phyloP scores from a whole-genome alignment of 2,797 vertebrate genomes.

The Syngnathus rostellatus region DNA sequence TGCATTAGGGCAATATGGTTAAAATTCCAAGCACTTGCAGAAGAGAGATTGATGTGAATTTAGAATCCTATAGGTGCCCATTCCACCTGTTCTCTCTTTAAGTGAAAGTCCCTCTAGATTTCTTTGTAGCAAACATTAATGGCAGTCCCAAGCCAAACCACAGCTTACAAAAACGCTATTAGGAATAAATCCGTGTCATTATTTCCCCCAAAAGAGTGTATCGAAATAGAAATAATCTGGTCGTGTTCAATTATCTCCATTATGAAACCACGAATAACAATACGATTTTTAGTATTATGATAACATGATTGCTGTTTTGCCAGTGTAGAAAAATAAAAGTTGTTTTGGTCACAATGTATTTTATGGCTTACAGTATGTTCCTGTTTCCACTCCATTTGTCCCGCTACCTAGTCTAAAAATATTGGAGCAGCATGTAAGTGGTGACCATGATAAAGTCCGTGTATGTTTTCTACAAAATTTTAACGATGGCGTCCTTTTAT shows the following conservation, averaged over 20 bases:
- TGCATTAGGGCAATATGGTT: conserved; percentile 19
- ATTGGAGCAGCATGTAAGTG: no score
- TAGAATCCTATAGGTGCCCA: background rate
- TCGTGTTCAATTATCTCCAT: background rate
- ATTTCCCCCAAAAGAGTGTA: background rate
- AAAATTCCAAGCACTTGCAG: conserved; percentile 16
- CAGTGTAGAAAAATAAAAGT: background rate
- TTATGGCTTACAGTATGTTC: no score
- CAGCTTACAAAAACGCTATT: background rate
- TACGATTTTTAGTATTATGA: background rate
- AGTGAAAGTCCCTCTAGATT: conserved; percentile 2
- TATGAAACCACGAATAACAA: background rate
- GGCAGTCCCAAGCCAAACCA: background rate
- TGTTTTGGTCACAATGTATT: no score
- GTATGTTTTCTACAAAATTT: no score
- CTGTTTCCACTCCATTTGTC: no score
- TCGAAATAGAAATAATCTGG: background rate
- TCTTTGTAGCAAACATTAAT: background rate
- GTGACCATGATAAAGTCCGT: no score
- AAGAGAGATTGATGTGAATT: background rate
- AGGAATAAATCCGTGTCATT: background rate
- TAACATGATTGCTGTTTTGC: background rate
- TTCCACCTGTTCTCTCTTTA: conserved; percentile 2
- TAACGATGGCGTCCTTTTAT: no score
- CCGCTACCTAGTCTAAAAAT: no score